These are phyloP conservation scores for Diabrotica balteata DNA, from an alignment of 2,888 invertebrate genomes.

Conservation along the genomic window DNA sequence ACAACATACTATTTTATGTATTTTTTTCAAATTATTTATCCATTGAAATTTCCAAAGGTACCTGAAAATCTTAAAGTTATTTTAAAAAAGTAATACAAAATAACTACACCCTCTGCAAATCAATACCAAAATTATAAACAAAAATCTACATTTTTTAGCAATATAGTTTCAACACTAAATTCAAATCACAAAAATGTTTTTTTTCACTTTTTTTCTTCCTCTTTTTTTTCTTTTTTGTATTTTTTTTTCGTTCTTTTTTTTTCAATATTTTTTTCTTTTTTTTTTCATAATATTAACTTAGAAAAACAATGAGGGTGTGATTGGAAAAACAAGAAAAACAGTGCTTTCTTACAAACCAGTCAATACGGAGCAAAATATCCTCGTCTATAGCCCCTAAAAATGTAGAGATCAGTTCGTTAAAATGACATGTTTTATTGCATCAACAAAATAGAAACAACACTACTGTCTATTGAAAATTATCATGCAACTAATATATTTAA, in stretches of 20 bases:
- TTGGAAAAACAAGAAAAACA: constrained; percentile 46
- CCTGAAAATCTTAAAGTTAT: constrained; percentile 8
- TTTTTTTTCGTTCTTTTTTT: constrained; percentile 21
- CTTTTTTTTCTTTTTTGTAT: constrained; percentile 21
- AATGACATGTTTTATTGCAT: constrained; percentile 39
- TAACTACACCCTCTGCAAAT: constrained; percentile 7
- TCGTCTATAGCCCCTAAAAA: constrained; percentile 74
- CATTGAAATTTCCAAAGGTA: constrained; percentile 11
- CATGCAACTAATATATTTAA: neutral
- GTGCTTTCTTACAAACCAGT: constrained; percentile 52
- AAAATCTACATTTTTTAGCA: neutral
- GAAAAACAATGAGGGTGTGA: constrained; percentile 38
- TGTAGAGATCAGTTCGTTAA: constrained; percentile 59
- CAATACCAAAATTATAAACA: neutral
- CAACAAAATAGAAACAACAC: constrained; percentile 50
- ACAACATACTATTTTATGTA: constrained; percentile 7
- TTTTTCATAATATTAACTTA: constrained; percentile 11
- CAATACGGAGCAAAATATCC: constrained; percentile 76
- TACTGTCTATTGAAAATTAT: constrained; percentile 14
- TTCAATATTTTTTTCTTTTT: constrained; percentile 20
- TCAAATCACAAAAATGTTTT: constrained; percentile 8
- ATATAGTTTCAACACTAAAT: constrained; percentile 1
- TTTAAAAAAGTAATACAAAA: constrained; percentile 8
- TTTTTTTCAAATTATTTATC: constrained; percentile 7
- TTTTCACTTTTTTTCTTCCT: constrained; percentile 15